phyloP scores from a whole-genome alignment of 1,140 invertebrate genomes.

The Cyclina sinensis region DNA sequence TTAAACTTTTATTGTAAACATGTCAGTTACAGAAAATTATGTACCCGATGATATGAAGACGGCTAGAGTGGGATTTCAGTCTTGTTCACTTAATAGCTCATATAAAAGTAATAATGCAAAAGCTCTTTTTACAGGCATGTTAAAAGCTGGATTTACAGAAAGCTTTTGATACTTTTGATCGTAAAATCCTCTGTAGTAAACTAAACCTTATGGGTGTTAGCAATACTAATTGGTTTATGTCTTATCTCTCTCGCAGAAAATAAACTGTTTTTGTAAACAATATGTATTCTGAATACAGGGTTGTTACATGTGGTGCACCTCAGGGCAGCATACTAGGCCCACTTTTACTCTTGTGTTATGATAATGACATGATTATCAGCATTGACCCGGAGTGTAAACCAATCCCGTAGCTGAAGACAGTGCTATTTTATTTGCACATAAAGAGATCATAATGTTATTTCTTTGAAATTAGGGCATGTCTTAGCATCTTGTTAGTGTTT shows the following conservation, averaged over 20 bases:
- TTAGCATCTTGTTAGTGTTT: no score
- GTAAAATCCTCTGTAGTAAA: not conserved
- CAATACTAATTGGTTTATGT: not conserved
- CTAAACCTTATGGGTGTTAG: not conserved
- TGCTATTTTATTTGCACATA: constrained; percentile 17
- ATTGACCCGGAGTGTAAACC: not conserved
- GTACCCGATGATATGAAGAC: constrained; percentile 2
- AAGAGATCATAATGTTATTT: no score
- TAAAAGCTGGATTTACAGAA: not conserved
- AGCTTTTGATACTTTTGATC: constrained; percentile 6
- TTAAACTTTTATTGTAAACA: not conserved
- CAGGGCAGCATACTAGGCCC: constrained; percentile 29
- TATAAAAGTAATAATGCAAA: no score
- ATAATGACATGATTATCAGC: constrained; percentile 26
- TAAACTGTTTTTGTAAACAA: not conserved
- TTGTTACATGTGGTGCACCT: constrained; percentile 21
- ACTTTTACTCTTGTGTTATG: constrained; percentile 10
- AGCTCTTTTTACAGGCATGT: not conserved
- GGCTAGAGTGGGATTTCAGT: not conserved
- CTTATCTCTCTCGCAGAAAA: not conserved
- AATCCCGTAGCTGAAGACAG: constrained; percentile 4
- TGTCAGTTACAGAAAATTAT: not conserved
- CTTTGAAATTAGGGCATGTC: no score
- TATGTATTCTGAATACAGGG: not conserved
- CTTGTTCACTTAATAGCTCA: no score